Percentiles rank a stretch among this genome's conserved stretches.
Evolutionary conservation across 2,888 invertebrate species (phyloP).

Genomic region (Acanthosepion esculentum): DNA sequence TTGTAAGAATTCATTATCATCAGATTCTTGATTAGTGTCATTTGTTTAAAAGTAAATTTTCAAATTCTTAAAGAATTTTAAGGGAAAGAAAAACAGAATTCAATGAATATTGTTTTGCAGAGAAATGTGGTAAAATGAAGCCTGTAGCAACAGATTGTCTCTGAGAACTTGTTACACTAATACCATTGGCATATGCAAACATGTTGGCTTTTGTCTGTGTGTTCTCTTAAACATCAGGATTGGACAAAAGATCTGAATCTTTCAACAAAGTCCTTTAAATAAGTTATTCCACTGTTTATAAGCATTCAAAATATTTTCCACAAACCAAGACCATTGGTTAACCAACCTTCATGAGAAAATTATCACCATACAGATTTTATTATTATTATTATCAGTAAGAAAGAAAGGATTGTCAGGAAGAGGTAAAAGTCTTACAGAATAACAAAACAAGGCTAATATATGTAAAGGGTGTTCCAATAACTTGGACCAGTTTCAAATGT

Average conservation of each 20-base stretch:
- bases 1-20: neutral
- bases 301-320: too few species aligned
- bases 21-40: neutral
- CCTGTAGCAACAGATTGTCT: neutral
- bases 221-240: neutral
- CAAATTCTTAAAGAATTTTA: neutral
- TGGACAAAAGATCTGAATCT: neutral
- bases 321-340: too few species aligned
- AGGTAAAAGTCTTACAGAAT: too few species aligned
- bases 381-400: too few species aligned
- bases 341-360: too few species aligned
- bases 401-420: too few species aligned
- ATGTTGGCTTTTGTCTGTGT: neutral
- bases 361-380: too few species aligned
- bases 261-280: too few species aligned
- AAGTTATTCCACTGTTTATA: too few species aligned
- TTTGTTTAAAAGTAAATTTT: conserved; percentile 6
- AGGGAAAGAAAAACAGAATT: neutral
- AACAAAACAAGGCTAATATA: too few species aligned
- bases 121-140: neutral
- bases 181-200: neutral
- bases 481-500: too few species aligned
- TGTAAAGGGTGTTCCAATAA: too few species aligned
- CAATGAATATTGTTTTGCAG: neutral
- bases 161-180: neutral